Percentiles rank a stretch among this genome's conserved stretches.
Evolutionary conservation across 2,113 vertebrate genomes (phyloP).

Genomic region (Gallinago jamesoni): DNA sequence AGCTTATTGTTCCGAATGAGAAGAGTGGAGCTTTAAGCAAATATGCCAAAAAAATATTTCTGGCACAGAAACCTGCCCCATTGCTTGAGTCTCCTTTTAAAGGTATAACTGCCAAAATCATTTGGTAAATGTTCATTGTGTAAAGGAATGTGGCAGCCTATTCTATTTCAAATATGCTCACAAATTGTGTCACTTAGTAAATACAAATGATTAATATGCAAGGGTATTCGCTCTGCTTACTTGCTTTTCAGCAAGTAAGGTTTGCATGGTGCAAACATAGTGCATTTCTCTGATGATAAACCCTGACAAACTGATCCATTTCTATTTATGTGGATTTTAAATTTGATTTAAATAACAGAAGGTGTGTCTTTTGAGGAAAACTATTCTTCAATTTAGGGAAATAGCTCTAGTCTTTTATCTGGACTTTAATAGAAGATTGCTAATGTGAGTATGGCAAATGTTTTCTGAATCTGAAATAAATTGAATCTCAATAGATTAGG

Average conservation of each 20-base stretch:
- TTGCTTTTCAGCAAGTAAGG: background rate
- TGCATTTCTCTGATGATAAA: constrained; percentile 39
- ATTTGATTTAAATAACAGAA: constrained; percentile 31
- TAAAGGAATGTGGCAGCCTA: constrained; percentile 41
- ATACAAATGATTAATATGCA: constrained; percentile 48
- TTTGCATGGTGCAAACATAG: background rate
- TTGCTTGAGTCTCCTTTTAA: constrained; percentile 94
- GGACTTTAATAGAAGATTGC: background rate
- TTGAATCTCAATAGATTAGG: background rate
- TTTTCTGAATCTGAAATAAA: constrained; percentile 24
- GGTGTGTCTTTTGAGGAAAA: background rate
- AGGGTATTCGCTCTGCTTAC: background rate
- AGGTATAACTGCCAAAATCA: constrained; percentile 81
- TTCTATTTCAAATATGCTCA: constrained; percentile 22
- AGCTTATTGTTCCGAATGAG: constrained; percentile 97
- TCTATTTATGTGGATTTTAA: constrained; percentile 20
- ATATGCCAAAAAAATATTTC: constrained; percentile 95
- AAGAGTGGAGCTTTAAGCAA: constrained; percentile 94
- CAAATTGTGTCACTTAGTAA: constrained; percentile 52
- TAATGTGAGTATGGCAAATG: constrained; percentile 23
- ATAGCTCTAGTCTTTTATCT: constrained; percentile 12
- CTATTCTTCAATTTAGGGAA: background rate
- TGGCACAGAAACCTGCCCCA: constrained; percentile 94
- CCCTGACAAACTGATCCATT: background rate
- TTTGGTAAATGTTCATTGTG: constrained; percentile 36